Percentiles rank a stretch among this genome's conserved stretches.
Evolutionary conservation across 2,797 vertebrate species (phyloP).

Genomic region (Diceros bicornis): DNA sequence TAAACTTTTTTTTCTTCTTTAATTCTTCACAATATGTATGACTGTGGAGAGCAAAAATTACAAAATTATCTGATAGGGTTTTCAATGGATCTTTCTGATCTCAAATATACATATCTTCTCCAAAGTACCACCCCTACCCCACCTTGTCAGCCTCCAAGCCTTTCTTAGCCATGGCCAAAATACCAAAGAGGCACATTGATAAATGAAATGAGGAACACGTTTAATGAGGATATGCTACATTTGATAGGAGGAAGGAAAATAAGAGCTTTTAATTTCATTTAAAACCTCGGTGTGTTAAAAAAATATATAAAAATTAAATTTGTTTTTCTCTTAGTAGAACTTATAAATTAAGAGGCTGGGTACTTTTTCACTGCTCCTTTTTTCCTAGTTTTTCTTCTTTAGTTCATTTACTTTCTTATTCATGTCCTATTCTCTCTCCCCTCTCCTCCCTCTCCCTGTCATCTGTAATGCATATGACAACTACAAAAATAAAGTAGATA

Average conservation of each 20-base stretch:
- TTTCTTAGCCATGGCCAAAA: neutral
- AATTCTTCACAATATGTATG: neutral
- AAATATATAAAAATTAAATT: neutral
- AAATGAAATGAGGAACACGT: constrained; percentile 86
- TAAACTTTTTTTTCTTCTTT: neutral
- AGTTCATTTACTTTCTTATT: neutral
- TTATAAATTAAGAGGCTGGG: neutral
- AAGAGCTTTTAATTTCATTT: constrained; percentile 77
- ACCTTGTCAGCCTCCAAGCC: neutral
- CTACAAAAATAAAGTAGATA: neutral
- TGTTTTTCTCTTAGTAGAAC: constrained; percentile 63
- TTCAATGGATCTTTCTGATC: neutral
- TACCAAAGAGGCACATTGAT: constrained; percentile 7
- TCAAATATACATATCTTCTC: neutral
- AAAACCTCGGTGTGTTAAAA: neutral
- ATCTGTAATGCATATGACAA: neutral
- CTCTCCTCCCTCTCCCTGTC: neutral
- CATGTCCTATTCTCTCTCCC: neutral
- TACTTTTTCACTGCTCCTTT: neutral
- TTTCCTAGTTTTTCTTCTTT: neutral
- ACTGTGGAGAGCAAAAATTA: neutral
- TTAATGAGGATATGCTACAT: constrained; percentile 83
- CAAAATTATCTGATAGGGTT: neutral
- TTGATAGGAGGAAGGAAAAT: constrained; percentile 80
- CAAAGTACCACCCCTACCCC: too few relatives aligned